phyloP scores from a whole-genome alignment of 92 coral and sea anemone species.

The Epizoanthus ramosus region DNA sequence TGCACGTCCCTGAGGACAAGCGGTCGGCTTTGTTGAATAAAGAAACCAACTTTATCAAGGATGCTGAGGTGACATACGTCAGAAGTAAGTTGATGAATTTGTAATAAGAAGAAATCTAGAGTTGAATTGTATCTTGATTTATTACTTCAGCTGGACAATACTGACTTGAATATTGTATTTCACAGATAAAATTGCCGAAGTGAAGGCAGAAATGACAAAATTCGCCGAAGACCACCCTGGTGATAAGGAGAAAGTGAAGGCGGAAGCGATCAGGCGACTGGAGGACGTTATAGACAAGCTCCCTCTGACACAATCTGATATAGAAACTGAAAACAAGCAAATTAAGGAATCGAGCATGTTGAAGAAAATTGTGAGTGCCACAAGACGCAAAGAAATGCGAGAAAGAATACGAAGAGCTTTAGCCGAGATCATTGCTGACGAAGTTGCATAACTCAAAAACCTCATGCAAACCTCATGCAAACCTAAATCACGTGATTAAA shows the following conservation, averaged over 20 bases:
- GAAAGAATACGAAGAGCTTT: constrained; percentile 85
- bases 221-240: constrained; percentile 80
- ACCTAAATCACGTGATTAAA: background rate
- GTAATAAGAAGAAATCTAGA: too few species aligned
- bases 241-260: constrained; percentile 69
- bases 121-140: too few species aligned
- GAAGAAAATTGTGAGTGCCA: constrained; percentile 66
- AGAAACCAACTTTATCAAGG: constrained; percentile 82
- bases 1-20: constrained; percentile 67
- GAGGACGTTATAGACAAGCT: constrained; percentile 86
- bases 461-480: background rate
- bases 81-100: constrained; percentile 64
- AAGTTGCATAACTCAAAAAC: constrained; percentile 47
- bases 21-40: constrained; percentile 71
- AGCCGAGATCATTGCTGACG: constrained; percentile 88
- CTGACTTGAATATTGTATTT: background rate
- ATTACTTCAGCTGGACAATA: too few species aligned
- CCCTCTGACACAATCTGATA: constrained; percentile 77
- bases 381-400: constrained; percentile 70
- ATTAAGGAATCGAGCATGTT: constrained; percentile 79
- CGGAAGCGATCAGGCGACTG: constrained; percentile 77
- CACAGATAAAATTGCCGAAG: constrained; percentile 78
- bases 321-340: constrained; percentile 68
- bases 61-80: constrained; percentile 80
- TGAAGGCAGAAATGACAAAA: constrained; percentile 74